Percentiles rank a stretch among this genome's conserved stretches.
Conservation (phyloP, 2,888 invertebrate genomes). For the Orthosia gothica region DNA sequence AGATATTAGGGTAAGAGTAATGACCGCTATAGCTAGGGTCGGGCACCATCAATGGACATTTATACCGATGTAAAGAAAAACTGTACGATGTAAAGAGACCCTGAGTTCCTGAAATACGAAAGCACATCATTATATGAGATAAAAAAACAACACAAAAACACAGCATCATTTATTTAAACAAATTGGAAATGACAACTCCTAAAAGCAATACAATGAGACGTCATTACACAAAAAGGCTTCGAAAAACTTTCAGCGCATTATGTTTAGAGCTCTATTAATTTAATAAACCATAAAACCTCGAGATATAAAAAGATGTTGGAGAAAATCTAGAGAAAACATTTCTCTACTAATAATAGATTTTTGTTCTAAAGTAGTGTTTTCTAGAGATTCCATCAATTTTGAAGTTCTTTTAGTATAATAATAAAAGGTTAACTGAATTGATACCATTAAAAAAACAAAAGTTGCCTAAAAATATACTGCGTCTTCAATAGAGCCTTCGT, state of each 20-base stretch:
- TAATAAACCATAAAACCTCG: constrained; percentile 13
- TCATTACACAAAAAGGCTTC: constrained; percentile 29
- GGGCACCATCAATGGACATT: too few species aligned
- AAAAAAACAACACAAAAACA: constrained; percentile 5
- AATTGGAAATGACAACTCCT: constrained; percentile 25
- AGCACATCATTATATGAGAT: neutral
- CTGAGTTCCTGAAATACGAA: neutral
- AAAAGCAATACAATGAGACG: constrained; percentile 33
- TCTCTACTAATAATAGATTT: neutral
- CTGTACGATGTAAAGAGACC: too few species aligned
- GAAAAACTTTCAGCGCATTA: constrained; percentile 11
- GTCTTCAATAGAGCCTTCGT: too few species aligned
- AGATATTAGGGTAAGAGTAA: too few species aligned
- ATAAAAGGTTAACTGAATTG: neutral
- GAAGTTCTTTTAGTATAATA: neutral
- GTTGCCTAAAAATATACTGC: neutral
- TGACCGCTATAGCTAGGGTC: too few species aligned
- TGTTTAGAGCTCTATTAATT: constrained; percentile 30
- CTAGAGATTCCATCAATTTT: neutral
- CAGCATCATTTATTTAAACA: neutral
- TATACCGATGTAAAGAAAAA: too few species aligned
- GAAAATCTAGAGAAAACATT: constrained; percentile 11
- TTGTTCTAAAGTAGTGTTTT: neutral
- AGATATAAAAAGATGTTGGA: constrained; percentile 20
- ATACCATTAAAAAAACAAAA: neutral